These are phyloP conservation scores for Melanaphis sacchari DNA, from an alignment of 1,140 invertebrate genomes.

Conservation along the genomic window DNA sequence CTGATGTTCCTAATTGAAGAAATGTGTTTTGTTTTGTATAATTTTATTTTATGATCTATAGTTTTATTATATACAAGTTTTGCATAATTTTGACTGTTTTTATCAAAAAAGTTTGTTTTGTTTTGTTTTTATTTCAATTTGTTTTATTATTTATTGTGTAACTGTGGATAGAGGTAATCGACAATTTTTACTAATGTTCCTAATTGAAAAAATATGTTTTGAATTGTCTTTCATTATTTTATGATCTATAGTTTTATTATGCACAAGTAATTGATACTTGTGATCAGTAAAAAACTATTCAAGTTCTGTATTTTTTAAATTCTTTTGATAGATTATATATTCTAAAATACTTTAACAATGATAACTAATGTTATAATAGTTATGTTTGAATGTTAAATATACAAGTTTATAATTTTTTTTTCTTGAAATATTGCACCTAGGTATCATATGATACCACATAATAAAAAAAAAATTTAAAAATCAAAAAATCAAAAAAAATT, in stretches of 20 bases:
- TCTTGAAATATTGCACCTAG: neutral
- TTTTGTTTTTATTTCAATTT: constrained; percentile 19
- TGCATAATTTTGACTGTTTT: neutral
- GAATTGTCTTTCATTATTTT: neutral
- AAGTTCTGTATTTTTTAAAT: no score
- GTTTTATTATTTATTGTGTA: neutral
- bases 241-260: neutral
- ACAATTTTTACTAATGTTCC: neutral
- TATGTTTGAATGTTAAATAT: no score
- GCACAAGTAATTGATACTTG: neutral
- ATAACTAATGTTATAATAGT: no score
- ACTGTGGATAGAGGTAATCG: neutral
- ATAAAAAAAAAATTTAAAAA: neutral
- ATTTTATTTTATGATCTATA: neutral
- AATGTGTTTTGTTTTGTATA: neutral
- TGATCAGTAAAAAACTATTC: neutral
- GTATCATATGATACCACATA: constrained; percentile 1
- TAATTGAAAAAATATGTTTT: neutral
- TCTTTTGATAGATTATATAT: no score
- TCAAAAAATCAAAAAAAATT: neutral
- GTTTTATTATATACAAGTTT: neutral
- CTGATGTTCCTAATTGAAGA: neutral
- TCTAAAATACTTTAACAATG: no score
- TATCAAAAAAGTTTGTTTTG: constrained; percentile 22
- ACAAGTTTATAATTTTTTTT: no score